phyloP scores from a whole-genome alignment of 2,888 invertebrate species.

The Desoria tigrina region DNA sequence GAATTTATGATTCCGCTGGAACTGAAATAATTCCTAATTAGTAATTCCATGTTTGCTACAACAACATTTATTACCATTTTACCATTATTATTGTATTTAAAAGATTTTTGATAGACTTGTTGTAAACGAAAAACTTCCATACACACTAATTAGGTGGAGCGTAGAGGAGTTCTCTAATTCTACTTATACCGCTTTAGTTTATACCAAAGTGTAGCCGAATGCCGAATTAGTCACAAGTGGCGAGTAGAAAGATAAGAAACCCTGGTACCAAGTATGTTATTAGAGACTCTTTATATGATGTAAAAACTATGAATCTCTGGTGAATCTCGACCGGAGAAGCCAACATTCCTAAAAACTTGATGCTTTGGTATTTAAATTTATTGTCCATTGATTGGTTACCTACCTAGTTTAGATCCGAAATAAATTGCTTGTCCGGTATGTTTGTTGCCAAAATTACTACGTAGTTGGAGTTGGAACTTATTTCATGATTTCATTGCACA shows the following conservation, averaged over 20 bases:
- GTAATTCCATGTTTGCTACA: not conserved
- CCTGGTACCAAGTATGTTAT: not conserved
- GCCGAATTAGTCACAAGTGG: too few relatives aligned
- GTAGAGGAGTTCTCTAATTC: too few relatives aligned
- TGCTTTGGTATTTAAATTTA: constrained; percentile 1
- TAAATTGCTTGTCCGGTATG: not conserved
- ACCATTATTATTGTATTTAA: not conserved
- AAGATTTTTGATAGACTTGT: too few relatives aligned
- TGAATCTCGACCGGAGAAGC: constrained; percentile 5
- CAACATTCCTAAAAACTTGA: constrained; percentile 2
- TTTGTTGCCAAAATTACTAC: not conserved
- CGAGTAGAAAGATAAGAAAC: too few relatives aligned
- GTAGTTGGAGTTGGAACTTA: not conserved
- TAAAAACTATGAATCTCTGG: not conserved
- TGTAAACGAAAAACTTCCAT: too few relatives aligned
- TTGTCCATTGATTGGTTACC: not conserved
- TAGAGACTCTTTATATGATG: not conserved
- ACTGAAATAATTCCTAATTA: not conserved
- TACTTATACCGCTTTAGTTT: too few relatives aligned
- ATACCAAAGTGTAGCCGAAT: too few relatives aligned
- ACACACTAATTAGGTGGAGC: too few relatives aligned
- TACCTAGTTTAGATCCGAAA: not conserved
- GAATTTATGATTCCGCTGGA: too few relatives aligned
- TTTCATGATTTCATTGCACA: too few relatives aligned
- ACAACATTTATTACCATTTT: constrained; percentile 14